A percentile compares a stretch with the other conserved stretches of the same genome.
Conservation (phyloP, 2,113 vertebrate genomes). For the Hystrix cristata region DNA sequence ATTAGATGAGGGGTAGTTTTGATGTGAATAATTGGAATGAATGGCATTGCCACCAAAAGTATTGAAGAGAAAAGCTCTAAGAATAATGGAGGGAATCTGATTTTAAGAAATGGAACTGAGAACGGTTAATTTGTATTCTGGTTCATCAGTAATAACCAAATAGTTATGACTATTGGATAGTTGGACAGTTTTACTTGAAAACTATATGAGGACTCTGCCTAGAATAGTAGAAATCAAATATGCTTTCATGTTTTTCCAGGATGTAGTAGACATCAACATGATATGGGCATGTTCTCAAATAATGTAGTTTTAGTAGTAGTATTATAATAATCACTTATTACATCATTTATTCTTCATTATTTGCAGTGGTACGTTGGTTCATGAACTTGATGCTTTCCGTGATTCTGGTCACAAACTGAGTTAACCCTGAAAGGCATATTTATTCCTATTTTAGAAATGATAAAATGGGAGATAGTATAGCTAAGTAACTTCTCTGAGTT, state of each 20-base stretch:
- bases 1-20: background rate
- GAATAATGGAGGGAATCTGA: background rate
- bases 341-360: background rate
- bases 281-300: background rate
- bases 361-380: background rate
- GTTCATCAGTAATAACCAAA: background rate
- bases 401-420: background rate
- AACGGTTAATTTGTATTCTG: background rate
- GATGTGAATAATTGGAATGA: background rate
- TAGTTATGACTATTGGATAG: background rate
- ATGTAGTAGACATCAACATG: background rate
- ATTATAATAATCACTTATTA: background rate
- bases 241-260: background rate
- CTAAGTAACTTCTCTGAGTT: background rate
- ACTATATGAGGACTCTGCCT: background rate
- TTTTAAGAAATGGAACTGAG: constrained; percentile 17
- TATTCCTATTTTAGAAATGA: background rate
- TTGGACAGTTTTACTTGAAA: background rate
- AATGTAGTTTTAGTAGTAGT: background rate
- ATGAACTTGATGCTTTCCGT: background rate
- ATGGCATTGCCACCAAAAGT: background rate
- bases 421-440: background rate
- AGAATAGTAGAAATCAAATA: background rate
- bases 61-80: background rate
- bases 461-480: background rate